phyloP scores from a whole-genome alignment of 2,113 vertebrate genomes.

The Theropithecus gelada region DNA sequence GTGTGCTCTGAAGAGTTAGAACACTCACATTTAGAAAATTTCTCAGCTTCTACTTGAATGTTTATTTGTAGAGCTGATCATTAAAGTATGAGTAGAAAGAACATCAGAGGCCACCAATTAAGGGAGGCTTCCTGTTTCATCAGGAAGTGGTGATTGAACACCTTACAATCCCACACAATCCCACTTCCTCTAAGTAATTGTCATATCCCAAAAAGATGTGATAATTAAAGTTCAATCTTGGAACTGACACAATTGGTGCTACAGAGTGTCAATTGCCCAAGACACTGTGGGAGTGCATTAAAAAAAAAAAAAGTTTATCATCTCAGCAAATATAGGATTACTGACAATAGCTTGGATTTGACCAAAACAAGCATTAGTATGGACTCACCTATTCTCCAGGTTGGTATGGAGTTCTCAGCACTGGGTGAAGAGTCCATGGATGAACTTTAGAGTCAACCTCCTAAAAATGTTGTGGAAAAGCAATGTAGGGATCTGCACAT shows the following conservation, averaged over 20 bases:
- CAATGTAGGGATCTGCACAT: not conserved
- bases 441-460: not conserved
- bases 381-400: not conserved
- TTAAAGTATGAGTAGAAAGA: constrained; percentile 20
- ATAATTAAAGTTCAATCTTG: constrained; percentile 46
- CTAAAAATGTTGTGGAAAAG: not conserved
- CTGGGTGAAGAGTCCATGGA: not conserved
- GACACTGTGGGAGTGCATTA: not conserved
- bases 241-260: not conserved
- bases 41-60: constrained; percentile 45
- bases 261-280: constrained; percentile 8
- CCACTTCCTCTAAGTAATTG: constrained; percentile 49
- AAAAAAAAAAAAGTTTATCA: not conserved
- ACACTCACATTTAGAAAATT: constrained; percentile 20
- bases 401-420: not conserved
- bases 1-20: not conserved
- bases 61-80: constrained; percentile 52
- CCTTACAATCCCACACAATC: constrained; percentile 27
- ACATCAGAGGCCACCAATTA: not conserved
- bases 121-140: constrained; percentile 35
- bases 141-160: constrained; percentile 38
- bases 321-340: constrained; percentile 8
- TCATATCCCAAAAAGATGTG: constrained; percentile 28
- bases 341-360: not conserved
- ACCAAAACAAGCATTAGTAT: constrained; percentile 12